Evolutionary conservation across 1,140 invertebrate genomes (phyloP), one percentile per base, ranked within the genome.

Genomic region (Chymomyza costata): DNA sequence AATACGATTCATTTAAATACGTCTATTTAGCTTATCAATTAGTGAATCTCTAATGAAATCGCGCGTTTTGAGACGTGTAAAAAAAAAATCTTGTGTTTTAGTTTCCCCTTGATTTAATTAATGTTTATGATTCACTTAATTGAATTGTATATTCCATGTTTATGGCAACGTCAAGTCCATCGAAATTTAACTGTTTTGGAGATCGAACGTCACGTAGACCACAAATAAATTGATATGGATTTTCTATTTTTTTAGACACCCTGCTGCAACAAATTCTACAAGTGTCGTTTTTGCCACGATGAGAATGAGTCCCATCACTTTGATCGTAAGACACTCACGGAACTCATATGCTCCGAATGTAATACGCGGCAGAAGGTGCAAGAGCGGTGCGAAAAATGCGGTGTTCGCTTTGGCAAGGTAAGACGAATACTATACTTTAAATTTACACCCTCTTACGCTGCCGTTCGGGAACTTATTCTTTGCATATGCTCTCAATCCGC

Each of bases 281-380:
- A 92, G 51, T 96, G 95, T 81, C 89, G 95, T 18, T 94, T 95
- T 81, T 96, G 95, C 76, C 95, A 96, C 76, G 94, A 96, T 86
- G 93, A 95, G 62, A 91, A 92, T 40, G 94, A 96, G 71, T 87
- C 90, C 35, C 94, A 96, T 82, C 90, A 91, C 15, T 90, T 96
- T 32, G 92, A 94, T 85, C 88, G 94, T 38, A 93, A 93, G 74
- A 91, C 91, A 45, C 92, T 96, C 1, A 92, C 91, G 0, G 91
- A 94, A 85, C 87, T 96, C 30, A 92, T 94, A 54, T 96, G 95
- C 84, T 90, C 92, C 1, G 85, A 92, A 35, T 96, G 95, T 86
- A 90, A 92, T 47, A 92, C 89, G n/a, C 86, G 91, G 58, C 94
- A 96, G 78, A 90, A 92, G 41, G 93, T 95, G 3, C 91, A 93